Evolutionary conservation across 2,797 vertebrate species (phyloP).

Genomic region (Arctocebus calabarensis): DNA sequence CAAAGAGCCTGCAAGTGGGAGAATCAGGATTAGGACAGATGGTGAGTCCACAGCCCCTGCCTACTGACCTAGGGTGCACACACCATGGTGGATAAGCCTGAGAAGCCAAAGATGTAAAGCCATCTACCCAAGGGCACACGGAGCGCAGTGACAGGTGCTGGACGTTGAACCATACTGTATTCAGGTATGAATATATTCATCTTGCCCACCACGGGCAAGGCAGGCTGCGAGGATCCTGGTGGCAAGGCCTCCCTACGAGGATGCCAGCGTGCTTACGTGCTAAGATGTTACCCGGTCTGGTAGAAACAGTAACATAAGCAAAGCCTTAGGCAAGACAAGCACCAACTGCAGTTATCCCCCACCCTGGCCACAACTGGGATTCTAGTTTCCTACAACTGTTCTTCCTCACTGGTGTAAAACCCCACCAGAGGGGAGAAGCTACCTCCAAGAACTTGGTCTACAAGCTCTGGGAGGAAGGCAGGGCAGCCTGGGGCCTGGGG

Average conservation of each 20-base stretch:
- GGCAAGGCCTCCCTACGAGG: no score
- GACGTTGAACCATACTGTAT: neutral
- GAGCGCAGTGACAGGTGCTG: neutral
- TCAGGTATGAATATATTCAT: conserved; percentile 63
- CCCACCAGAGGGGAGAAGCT: conserved; percentile 78
- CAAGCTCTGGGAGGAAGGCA: conserved; percentile 75
- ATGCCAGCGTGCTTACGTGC: neutral
- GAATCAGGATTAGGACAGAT: neutral
- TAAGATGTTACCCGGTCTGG: fast-evolving
- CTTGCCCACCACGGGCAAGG: neutral
- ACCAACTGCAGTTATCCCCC: conserved; percentile 67
- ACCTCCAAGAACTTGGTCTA: conserved; percentile 77
- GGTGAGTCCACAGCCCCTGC: neutral
- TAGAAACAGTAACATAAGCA: fast-evolving
- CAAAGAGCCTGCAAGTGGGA: neutral
- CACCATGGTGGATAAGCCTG: neutral
- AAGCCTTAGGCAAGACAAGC: conserved; percentile 77
- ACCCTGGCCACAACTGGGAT: conserved; percentile 73
- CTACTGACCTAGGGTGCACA: neutral
- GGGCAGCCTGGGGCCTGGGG: conserved; percentile 62
- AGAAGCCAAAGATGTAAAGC: neutral
- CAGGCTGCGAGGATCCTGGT: neutral
- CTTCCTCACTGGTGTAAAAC: conserved; percentile 75
- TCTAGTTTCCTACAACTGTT: conserved; percentile 79
- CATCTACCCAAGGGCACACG: neutral